Evolutionary conservation across 2,888 invertebrate species (phyloP).

Genomic region (Listrodromus nycthemerus): DNA sequence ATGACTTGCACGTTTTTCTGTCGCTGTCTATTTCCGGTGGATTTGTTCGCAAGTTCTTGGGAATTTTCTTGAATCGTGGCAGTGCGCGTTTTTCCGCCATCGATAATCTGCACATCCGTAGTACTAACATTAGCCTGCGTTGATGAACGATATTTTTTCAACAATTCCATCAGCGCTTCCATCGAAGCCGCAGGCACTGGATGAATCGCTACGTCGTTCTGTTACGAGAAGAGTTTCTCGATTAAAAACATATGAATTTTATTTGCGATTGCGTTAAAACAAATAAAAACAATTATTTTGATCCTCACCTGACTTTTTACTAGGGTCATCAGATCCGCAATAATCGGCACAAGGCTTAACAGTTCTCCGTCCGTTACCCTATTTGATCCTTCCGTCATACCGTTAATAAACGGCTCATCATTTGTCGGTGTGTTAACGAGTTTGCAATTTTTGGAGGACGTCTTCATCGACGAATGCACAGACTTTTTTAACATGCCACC

Average conservation of each 20-base stretch:
- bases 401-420: conserved; percentile 29
- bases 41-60: not conserved
- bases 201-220: conserved; percentile 67
- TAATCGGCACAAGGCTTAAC: conserved; percentile 76
- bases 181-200: conserved; percentile 70
- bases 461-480: conserved; percentile 5
- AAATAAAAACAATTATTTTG: not conserved
- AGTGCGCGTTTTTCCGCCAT: not conserved
- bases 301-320: conserved; percentile 75
- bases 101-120: not conserved
- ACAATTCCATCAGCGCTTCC: conserved; percentile 72
- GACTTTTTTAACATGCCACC: not conserved
- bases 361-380: conserved; percentile 74
- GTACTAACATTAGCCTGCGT: conserved; percentile 14
- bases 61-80: not conserved
- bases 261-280: not conserved
- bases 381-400: conserved; percentile 62
- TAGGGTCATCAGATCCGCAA: conserved; percentile 78
- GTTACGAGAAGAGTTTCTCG: conserved; percentile 42
- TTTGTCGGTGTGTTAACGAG: conserved; percentile 44
- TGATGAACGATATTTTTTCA: conserved; percentile 52
- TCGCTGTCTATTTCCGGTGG: conserved; percentile 55
- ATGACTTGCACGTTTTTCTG: conserved; percentile 75
- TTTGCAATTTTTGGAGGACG: conserved; percentile 24
- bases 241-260: not conserved